These are phyloP conservation scores for Chironomus striatipennis DNA, from an alignment of 1,140 invertebrate genomes.

Conservation along the genomic window DNA sequence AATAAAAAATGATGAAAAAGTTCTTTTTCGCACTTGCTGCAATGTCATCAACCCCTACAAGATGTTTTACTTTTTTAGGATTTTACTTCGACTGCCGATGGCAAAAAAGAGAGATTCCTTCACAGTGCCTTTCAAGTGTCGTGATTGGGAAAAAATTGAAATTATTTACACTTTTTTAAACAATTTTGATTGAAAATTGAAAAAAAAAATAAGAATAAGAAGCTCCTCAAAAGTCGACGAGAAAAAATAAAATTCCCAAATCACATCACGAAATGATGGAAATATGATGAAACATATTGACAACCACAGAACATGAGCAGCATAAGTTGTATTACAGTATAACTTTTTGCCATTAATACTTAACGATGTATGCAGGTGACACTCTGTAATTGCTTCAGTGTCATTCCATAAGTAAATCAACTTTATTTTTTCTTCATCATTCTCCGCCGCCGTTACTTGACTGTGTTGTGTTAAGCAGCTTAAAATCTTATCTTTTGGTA, in stretches of 20 bases:
- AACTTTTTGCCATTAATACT: background rate
- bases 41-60: slow-evolving; percentile 1
- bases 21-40: background rate
- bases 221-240: background rate
- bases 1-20: background rate
- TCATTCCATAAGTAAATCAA: slow-evolving; percentile 6
- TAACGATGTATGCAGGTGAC: slow-evolving; percentile 11
- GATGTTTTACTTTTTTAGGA: background rate
- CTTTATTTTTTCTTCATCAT: background rate
- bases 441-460: too few species aligned
- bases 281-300: background rate
- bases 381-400: slow-evolving; percentile 1
- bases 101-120: slow-evolving; percentile 23
- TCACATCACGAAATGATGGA: slow-evolving; percentile 4
- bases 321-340: too few species aligned
- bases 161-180: slow-evolving; percentile 23
- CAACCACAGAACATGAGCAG: background rate
- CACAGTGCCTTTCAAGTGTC: background rate
- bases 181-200: slow-evolving; percentile 15
- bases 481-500: too few species aligned
- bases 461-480: too few species aligned
- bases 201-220: background rate
- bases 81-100: background rate
- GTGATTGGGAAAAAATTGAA: slow-evolving; percentile 16
- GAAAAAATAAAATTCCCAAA: background rate